Conservation (phyloP, 1,140 invertebrate species). For the Schlechtendalia chinensis region DNA sequence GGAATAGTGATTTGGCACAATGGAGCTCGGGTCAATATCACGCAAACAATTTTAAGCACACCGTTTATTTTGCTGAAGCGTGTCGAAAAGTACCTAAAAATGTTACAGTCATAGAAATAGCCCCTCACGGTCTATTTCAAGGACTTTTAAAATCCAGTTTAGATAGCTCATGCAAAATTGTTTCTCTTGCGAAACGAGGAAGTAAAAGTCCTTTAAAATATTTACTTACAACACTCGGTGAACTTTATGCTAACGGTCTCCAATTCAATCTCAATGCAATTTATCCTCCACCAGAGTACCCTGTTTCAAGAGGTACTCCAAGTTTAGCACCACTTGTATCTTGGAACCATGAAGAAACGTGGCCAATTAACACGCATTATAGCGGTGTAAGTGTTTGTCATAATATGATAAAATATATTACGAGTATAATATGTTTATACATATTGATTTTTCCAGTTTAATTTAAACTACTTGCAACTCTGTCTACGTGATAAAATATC, state of each 20-base stretch:
- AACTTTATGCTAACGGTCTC: conserved; percentile 51
- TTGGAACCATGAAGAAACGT: conserved; percentile 51
- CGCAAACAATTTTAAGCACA: conserved; percentile 87
- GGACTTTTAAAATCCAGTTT: conserved; percentile 63
- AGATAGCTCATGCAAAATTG: conserved; percentile 58
- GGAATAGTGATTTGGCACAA: conserved; percentile 72
- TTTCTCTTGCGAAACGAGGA: conserved; percentile 63
- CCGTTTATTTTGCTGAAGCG: conserved; percentile 64
- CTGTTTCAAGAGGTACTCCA: conserved; percentile 49
- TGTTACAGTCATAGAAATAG: conserved; percentile 64
- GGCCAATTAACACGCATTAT: conserved; percentile 40
- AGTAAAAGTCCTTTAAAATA: conserved; percentile 58
- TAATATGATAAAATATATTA: not conserved
- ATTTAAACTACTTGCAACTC: conserved; percentile 1
- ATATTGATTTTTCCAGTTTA: conserved; percentile 6
- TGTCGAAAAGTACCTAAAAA: conserved; percentile 61
- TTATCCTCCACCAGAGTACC: conserved; percentile 50
- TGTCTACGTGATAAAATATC: conserved; percentile 35
- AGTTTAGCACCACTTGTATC: conserved; percentile 47
- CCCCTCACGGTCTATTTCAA: conserved; percentile 64
- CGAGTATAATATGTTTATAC: not conserved
- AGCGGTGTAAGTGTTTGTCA: not conserved
- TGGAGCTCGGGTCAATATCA: conserved; percentile 87
- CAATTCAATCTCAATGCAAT: conserved; percentile 53
- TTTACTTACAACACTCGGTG: conserved; percentile 61